Percentiles rank a stretch among this genome's conserved stretches.
Conservation (phyloP, 2,888 invertebrate genomes). For the Scaeva pyrastri region DNA sequence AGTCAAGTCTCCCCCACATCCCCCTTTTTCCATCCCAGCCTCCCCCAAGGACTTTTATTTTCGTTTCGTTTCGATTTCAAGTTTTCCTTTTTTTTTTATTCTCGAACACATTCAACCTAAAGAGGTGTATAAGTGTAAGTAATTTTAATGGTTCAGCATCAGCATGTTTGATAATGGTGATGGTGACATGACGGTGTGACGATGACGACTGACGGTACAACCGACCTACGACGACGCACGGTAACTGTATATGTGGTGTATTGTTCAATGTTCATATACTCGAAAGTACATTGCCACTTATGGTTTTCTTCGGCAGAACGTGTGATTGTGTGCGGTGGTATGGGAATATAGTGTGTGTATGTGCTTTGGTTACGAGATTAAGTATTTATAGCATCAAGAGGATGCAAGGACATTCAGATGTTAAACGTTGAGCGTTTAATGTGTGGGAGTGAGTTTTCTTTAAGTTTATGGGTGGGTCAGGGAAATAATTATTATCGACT, state of each 20-base stretch:
- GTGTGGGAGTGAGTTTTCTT: not conserved
- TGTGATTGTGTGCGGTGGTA: not conserved
- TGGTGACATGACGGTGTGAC: too few relatives aligned
- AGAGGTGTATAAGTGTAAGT: not conserved
- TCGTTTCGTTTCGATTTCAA: conserved; percentile 26
- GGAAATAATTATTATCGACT: conserved; percentile 6
- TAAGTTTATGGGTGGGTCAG: conserved; percentile 10
- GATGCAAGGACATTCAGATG: conserved; percentile 22
- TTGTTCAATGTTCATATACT: conserved; percentile 4
- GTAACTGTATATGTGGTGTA: not conserved
- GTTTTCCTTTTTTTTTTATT: not conserved
- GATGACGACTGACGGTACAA: too few relatives aligned
- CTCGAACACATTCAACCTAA: not conserved
- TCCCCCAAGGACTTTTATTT: conserved; percentile 7
- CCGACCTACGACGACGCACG: too few relatives aligned
- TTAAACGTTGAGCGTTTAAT: not conserved
- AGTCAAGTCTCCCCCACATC: conserved; percentile 7
- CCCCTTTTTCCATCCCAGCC: not conserved
- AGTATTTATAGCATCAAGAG: conserved; percentile 1
- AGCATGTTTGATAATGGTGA: conserved; percentile 24
- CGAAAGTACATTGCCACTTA: conserved; percentile 4
- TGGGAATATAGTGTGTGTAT: not conserved
- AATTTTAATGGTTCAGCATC: conserved; percentile 35
- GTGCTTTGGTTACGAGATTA: not conserved
- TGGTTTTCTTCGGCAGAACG: not conserved